Evolutionary conservation across 2,888 invertebrate species (phyloP).

Genomic region (Acleris emargana): DNA sequence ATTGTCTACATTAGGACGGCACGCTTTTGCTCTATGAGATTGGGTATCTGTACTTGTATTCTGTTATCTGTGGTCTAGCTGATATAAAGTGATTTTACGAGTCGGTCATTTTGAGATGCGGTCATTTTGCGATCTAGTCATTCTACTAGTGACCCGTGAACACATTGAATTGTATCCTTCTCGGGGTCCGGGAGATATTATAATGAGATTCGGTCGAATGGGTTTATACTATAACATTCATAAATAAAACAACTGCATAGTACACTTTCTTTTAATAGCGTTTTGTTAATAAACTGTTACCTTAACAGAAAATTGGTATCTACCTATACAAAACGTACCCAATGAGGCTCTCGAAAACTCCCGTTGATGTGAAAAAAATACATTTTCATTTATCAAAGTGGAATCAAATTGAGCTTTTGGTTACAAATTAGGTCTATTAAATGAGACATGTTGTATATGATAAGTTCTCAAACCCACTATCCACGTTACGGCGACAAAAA

Average conservation of each 20-base stretch:
- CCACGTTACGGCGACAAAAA: not conserved
- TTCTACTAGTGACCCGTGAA: too few species aligned
- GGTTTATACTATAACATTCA: slow-evolving; percentile 8
- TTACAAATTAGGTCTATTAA: slow-evolving; percentile 42
- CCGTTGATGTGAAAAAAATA: slow-evolving; percentile 39
- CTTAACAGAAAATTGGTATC: slow-evolving; percentile 64
- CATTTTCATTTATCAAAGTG: slow-evolving; percentile 33
- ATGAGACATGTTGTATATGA: slow-evolving; percentile 10
- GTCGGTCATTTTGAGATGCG: too few species aligned
- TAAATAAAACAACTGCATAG: slow-evolving; percentile 43
- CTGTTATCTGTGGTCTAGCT: too few species aligned
- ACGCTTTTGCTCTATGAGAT: too few species aligned
- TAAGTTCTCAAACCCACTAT: slow-evolving; percentile 1
- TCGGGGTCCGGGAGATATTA: too few species aligned
- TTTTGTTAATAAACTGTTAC: slow-evolving; percentile 78
- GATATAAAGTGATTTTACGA: too few species aligned
- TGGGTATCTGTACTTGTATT: too few species aligned
- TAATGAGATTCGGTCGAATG: not conserved
- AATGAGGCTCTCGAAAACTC: slow-evolving; percentile 51
- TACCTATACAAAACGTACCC: slow-evolving; percentile 53
- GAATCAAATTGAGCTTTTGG: slow-evolving; percentile 65
- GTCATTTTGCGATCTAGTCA: too few species aligned
- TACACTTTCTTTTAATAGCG: slow-evolving; percentile 70
- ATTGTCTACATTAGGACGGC: too few species aligned
- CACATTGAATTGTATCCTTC: too few species aligned